Base-by-base conservation (phyloP, 2,113 vertebrate species). In the Spea bombifrons region DNA sequence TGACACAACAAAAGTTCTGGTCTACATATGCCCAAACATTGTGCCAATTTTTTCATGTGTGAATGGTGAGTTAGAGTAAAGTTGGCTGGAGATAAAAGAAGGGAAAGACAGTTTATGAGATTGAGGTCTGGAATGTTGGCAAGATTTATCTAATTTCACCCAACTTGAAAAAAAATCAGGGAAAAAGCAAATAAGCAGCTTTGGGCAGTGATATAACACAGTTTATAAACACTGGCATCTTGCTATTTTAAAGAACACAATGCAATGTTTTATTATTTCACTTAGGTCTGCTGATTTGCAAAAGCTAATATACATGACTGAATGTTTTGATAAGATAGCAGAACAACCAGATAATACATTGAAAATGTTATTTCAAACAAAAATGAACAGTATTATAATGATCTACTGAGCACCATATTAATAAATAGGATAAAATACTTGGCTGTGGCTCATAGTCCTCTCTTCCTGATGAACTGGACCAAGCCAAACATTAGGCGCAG, bases 41-140 rank as follows among this genome's bases (percentile, higher is more conserved):
- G 7, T 73, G 77, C 77, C 77, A 80, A 73, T 67, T 73, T 49
- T 65, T 5, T 80, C 77, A 80, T 73, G 63, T 80, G 77, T 73
- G 59, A 73, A 45, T 71, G 77, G 77, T 80, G 70, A 80, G 71
- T 67, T 59, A 44, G 63, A 80, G 49, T 6, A 79, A 72, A 66
- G 71, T 46, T 80, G 77, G 77, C 44, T 13, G n/a, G 3, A 66
- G 48, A 80, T 80, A 50, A 80, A 73, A 73, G 70, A 66, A 47
- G 44, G 9, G 44, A 46, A 73, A 59, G 30, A 79, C 7, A 3
- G 49, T 52, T 61, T 77, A 48, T n/a, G 61, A 73, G 76, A 72
- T 47, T 47, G 16, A 61, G 16, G 71, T 78, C 59, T 65, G 76
- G 71, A 80, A 73, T 80, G 70, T 57, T 80, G 77, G 71, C 77